Conservation (phyloP, 2,797 vertebrate species). For the Chaunax sp. region DNA sequence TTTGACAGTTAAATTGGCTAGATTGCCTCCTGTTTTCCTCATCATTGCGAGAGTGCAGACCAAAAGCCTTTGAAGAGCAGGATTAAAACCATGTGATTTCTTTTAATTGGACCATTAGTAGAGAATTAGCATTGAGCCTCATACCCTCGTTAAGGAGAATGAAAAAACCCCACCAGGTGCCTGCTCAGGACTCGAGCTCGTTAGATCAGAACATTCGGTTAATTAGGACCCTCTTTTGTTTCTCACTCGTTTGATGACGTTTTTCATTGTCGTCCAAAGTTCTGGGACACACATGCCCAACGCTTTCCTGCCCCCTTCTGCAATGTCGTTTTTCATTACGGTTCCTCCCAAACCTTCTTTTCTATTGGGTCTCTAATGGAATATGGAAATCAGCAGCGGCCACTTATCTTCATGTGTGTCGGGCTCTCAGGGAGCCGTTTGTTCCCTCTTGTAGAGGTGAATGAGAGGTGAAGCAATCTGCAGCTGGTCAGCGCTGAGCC, state of each 20-base stretch:
- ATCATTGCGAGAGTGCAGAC: conserved; percentile 76
- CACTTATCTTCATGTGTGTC: conserved; percentile 65
- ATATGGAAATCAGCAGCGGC: conserved; percentile 65
- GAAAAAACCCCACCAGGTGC: conserved; percentile 73
- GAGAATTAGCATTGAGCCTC: conserved; percentile 84
- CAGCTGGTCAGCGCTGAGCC: conserved; percentile 56
- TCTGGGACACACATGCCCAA: conserved; percentile 36
- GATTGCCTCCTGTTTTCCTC: conserved; percentile 83
- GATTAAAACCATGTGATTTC: conserved; percentile 86
- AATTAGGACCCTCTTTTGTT: conserved; percentile 71
- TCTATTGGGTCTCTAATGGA: conserved; percentile 57
- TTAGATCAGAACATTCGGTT: conserved; percentile 76
- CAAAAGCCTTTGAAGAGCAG: conserved; percentile 83
- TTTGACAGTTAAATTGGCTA: conserved; percentile 84
- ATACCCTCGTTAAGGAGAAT: conserved; percentile 77
- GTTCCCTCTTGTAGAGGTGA: conserved; percentile 62
- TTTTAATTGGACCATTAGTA: conserved; percentile 86
- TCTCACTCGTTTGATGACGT: conserved; percentile 64
- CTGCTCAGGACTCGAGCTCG: conserved; percentile 68
- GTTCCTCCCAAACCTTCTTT: conserved; percentile 47
- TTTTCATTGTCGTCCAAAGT: conserved; percentile 52
- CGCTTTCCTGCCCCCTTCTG: conserved; percentile 20
- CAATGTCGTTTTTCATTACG: conserved; percentile 30
- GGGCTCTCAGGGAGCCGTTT: conserved; percentile 56
- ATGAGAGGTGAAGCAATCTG: conserved; percentile 68